Evolutionary conservation across 30 jellyfish, hydroid and myxozoan genomes (phyloP), one percentile per base, ranked within the genome.

Genomic region (Hydractinia symbiolongicarpus): DNA sequence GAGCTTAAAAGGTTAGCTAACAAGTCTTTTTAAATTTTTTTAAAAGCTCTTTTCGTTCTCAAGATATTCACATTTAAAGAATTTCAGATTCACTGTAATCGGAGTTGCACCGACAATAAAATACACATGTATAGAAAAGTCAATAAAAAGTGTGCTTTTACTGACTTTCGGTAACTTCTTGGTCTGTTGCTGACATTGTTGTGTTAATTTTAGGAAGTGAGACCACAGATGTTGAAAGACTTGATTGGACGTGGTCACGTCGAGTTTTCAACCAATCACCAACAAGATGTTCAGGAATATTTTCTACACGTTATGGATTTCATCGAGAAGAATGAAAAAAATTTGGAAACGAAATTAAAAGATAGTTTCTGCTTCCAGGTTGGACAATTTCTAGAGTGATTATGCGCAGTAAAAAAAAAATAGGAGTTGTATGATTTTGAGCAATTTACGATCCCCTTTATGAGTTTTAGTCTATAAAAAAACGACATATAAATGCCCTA

Each of bases 251-350:
- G 72, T 50, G 95, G 94, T 13, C 96, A 89, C 58, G 49, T 91
- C 10, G 99, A 88, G 61, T 95, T 95, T 79, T 54, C 94, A 17
- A 81, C 91, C 58, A 82, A 82, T 78, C 86, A 92, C 14, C 99
- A 95, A 77, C 99, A 95, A 70, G 99, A 95, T 83, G 97, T 98
- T 14, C 95, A 79, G 5, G 97, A 89, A 70, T 95, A 74, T 72
- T 72, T 95, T 13, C 79, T 95, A 40, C 96, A 89, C 81, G 62
- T 95, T 30, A 66, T 95, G 10, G 67, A 90, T 13, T 20, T 79
- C 55, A 83, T 94, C 61, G 90, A 80, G 67, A 83, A 84, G 53
- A 62, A 86, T 50, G 96, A 81, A 89, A 86, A 68, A 17, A 54
- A 0, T 5, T 52, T 55, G 53, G 53, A 55, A 6, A 60, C 19